Evolutionary conservation across 2,797 vertebrate genomes (phyloP).

Genomic region (Rhinoraja longicauda): DNA sequence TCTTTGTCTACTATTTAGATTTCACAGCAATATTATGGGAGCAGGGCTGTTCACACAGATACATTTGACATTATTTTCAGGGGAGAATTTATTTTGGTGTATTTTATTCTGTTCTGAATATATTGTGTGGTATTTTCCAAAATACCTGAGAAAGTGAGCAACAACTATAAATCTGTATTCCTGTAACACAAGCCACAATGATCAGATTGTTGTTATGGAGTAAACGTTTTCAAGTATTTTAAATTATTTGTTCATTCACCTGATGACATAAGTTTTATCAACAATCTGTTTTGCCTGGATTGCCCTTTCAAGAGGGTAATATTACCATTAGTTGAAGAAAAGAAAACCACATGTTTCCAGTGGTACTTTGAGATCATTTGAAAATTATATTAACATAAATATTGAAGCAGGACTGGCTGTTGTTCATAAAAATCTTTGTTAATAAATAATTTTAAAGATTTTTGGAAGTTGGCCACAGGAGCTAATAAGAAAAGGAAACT

Average conservation of each 20-base stretch:
- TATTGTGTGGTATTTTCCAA: neutral
- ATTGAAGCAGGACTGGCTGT: neutral
- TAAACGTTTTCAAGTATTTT: neutral
- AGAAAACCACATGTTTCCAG: neutral
- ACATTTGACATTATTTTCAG: neutral
- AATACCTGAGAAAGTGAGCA: neutral
- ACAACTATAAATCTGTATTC: neutral
- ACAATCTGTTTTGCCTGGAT: neutral
- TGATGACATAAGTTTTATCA: neutral
- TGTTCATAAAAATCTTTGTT: neutral
- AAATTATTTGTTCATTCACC: neutral
- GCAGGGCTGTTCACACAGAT: neutral
- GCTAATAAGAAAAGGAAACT: neutral
- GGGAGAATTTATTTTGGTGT: neutral
- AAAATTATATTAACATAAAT: slow-evolving; percentile 7
- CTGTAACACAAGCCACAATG: neutral
- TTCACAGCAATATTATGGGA: neutral
- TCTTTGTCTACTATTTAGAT: neutral
- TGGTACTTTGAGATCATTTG: neutral
- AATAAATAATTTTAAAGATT: neutral
- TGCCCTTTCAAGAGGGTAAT: neutral
- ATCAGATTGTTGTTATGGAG: neutral
- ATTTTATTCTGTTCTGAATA: neutral
- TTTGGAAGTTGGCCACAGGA: neutral
- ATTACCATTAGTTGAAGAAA: neutral